Evolutionary conservation across 1,140 invertebrate species (phyloP).

Genomic region (Neotoxoptera formosana): DNA sequence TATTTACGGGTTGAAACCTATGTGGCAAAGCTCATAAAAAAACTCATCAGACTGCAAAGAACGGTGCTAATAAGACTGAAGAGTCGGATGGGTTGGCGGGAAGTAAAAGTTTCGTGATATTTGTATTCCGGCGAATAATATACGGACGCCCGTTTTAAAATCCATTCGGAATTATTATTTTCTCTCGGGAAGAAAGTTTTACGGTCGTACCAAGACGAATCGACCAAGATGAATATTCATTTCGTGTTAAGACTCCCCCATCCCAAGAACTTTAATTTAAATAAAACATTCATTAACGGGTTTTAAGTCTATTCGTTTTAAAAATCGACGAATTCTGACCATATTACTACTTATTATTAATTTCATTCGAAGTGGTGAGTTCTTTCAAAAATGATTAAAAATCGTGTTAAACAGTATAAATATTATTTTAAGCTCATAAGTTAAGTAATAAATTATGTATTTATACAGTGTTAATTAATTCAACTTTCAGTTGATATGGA

Average conservation of each 20-base stretch:
- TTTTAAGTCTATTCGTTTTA: constrained; percentile 46
- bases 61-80: constrained; percentile 45
- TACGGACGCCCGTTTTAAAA: constrained; percentile 55
- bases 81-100: neutral
- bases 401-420: neutral
- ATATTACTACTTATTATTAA: constrained; percentile 20
- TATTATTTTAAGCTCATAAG: neutral
- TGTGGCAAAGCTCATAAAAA: constrained; percentile 43
- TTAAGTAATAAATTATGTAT: neutral
- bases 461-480: neutral
- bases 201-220: constrained; percentile 54
- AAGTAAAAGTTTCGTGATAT: constrained; percentile 53
- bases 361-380: neutral
- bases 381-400: neutral
- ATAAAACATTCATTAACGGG: constrained; percentile 57
- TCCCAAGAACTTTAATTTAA: constrained; percentile 48
- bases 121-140: constrained; percentile 55
- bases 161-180: constrained; percentile 57
- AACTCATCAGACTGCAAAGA: constrained; percentile 49
- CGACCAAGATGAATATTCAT: constrained; percentile 57
- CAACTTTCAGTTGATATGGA: neutral
- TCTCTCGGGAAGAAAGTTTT: constrained; percentile 49
- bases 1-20: constrained; percentile 47
- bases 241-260: constrained; percentile 41
- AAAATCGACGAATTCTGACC: constrained; percentile 18